Evolutionary conservation across 2,888 invertebrate species (phyloP).

Genomic region (Cataglyphis cursor): DNA sequence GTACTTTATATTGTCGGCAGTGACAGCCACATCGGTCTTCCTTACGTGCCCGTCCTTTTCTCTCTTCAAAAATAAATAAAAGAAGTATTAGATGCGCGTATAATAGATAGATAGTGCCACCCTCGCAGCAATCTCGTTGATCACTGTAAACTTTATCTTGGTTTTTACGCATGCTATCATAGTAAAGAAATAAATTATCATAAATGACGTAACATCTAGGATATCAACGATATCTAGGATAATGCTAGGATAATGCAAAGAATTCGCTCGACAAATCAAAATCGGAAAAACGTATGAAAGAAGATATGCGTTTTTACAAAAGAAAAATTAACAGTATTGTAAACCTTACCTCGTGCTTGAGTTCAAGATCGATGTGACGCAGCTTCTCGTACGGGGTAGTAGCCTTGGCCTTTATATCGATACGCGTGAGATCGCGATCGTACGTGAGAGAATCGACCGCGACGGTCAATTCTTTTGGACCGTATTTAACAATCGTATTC

Average conservation of each 20-base stretch:
- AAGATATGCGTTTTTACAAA: neutral
- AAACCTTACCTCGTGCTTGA: constrained; percentile 81
- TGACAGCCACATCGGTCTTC: constrained; percentile 86
- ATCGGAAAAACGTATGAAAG: neutral
- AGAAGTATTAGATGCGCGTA: neutral
- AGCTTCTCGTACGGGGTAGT: constrained; percentile 65
- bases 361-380: constrained; percentile 79
- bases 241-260: neutral
- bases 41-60: constrained; percentile 74
- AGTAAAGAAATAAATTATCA: constrained; percentile 8
- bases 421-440: constrained; percentile 71
- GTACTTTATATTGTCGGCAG: constrained; percentile 89
- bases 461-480: constrained; percentile 76
- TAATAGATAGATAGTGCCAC: constrained; percentile 7
- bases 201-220: constrained; percentile 10
- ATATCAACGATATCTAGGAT: neutral
- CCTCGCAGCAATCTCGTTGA: constrained; percentile 2
- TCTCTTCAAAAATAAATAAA: constrained; percentile 69
- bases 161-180: neutral
- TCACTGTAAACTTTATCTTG: constrained; percentile 20
- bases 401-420: constrained; percentile 77
- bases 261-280: neutral
- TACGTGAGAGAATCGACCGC: constrained; percentile 67
- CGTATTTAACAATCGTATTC: constrained; percentile 74
- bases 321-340: neutral